Base-by-base conservation (phyloP, 2,797 vertebrate species). In the Spizella passerina region DNA sequence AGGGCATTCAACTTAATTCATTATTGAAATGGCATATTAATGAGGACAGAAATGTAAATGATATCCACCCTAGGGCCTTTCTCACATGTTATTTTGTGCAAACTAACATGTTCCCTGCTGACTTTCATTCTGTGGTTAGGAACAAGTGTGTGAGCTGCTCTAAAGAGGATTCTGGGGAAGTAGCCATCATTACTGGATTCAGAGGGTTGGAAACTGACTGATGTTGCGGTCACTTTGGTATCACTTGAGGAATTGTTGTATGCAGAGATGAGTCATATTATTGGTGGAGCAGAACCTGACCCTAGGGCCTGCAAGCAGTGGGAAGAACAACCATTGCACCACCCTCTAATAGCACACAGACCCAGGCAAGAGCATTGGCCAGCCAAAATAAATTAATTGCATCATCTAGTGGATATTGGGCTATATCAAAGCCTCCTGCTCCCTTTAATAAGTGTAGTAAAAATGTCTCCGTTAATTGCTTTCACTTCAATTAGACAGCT, bases 341-440 rank as follows among this genome's bases (percentile, higher is more conserved):
- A 96, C 93, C 96, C 94, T 97, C 93, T 97, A 97, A 98, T 93
- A 96, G 96, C 72, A 97, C 86, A 96, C 87, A 97, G 90, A 95
- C 84, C 57, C 50, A 90, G 68, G 80, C 49, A 63, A 81, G 94
- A 88, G 57, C 5, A 4, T 77, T 70, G 91, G 57, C 59, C 95
- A 94, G 95, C 96, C 97, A 98, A 97, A 97, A 96, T 93, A 97
- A 98, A 98, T 96, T 71, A 64, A 96, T 97, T 97, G 91, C 96
- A 95, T 98, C 96, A 98, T 96, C 86, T 93, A 57, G 46, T 95
- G 93, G 88, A 95, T 97, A 97, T 96, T 96, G 91, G 93, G 79
- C 63, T 96, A 88, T 96, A 97, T 96, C 97, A 97, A 95, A 97
- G 80, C 36, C 76, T 97, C 59, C 82, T 77, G 96, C 78, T 90